Evolutionary conservation across 2,113 vertebrate species (phyloP).

Genomic region (Alligator sinensis): DNA sequence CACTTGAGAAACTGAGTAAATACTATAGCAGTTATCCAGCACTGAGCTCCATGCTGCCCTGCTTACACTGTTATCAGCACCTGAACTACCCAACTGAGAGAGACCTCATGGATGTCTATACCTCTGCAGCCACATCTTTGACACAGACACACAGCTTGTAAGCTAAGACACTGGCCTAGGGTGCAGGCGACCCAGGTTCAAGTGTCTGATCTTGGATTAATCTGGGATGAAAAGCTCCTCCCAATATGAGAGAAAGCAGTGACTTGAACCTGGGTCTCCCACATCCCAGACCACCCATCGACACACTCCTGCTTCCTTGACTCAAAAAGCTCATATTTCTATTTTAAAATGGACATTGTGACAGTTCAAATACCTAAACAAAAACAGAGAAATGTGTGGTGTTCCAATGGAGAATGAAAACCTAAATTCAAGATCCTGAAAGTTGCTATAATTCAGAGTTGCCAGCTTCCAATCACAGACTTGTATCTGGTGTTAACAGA

Average conservation of each 20-base stretch:
- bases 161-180: not conserved
- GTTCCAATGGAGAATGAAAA: not conserved
- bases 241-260: not conserved
- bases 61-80: not conserved
- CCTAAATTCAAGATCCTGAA: not conserved
- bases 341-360: not conserved
- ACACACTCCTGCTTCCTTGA: not conserved
- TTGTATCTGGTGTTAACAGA: not conserved
- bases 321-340: not conserved
- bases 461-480: not conserved
- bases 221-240: not conserved
- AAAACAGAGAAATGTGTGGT: not conserved
- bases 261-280: not conserved
- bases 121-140: not conserved
- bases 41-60: accelerated
- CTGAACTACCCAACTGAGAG: not conserved
- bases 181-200: not conserved
- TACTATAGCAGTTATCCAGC: not conserved
- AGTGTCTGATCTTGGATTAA: too few species aligned
- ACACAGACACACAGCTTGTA: not conserved
- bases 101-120: not conserved
- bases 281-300: too few species aligned
- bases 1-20: not conserved
- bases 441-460: not conserved
- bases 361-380: not conserved